phyloP scores from a whole-genome alignment of 2,113 vertebrate species.

The Engraulis encrasicolus region DNA sequence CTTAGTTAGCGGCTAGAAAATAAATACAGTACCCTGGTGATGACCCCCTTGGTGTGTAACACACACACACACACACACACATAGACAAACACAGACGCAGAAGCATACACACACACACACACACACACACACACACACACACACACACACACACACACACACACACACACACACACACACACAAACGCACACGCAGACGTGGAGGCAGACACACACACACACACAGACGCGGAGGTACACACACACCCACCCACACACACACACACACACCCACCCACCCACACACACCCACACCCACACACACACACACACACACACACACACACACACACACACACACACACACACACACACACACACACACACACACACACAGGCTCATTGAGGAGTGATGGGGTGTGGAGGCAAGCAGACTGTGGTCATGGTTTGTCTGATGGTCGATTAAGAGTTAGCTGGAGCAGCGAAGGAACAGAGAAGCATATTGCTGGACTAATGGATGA shows the following conservation, averaged over 20 bases:
- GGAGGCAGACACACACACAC: too few relatives aligned
- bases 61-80: not conserved
- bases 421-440: constrained; percentile 42
- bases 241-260: too few relatives aligned
- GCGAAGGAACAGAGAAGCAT: constrained; percentile 23
- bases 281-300: too few relatives aligned
- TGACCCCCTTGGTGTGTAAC: constrained; percentile 34
- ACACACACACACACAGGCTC: not conserved
- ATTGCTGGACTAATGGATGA: constrained; percentile 3
- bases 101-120: too few relatives aligned
- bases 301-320: not conserved
- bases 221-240: too few relatives aligned
- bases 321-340: too few relatives aligned
- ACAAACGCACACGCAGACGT: too few relatives aligned
- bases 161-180: not conserved
- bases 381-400: constrained; percentile 23
- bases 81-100: too few relatives aligned
- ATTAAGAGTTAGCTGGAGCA: constrained; percentile 44
- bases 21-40: constrained; percentile 53
- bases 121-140: too few relatives aligned
- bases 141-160: too few relatives aligned
- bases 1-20: constrained; percentile 47
- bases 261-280: constrained; percentile 1
- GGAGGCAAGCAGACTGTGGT: constrained; percentile 29
- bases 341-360: not conserved